Base-by-base conservation (phyloP, 1,140 invertebrate genomes). In the Gerris buenoi region DNA sequence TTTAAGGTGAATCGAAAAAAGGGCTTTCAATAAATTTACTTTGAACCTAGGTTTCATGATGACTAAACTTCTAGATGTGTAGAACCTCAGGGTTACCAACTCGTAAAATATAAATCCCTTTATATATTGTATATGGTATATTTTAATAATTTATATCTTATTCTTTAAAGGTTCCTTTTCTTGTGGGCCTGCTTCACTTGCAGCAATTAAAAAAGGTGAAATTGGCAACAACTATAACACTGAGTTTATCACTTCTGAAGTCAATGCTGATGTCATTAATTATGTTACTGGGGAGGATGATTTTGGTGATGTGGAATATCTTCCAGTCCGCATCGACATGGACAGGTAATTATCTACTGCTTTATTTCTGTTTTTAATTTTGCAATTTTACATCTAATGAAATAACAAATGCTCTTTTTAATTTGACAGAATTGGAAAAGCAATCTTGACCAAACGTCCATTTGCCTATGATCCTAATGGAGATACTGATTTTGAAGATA, bases 221-320 rank as follows among this genome's bases (percentile, higher is more conserved):
- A 83, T 89, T 25, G 86, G 86, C 27, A 82, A 86, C 63, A 79
- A 82, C 66, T 91, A 87, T 72, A 89, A 91, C 73, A 84, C 83
- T 1, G 81, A 83, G 0, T 91, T 90, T 76, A 82, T 90, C 46
- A 87, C 88, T 74, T 83, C 86, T 57, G 86, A 89, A 77, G 84
- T 92, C 1, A 90, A 91, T 74, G 86, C 88, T 3, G 89, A 91
- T 72, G 76, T 86, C 25, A n/a, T n/a, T n/a, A n/a, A n/a, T n/a
- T n/a, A n/a, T n/a, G 86, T 84, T 76, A 81, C 82, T 72, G 71
- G 86, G 86, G 29, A 46, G 33, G 33, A 46, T 46, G 33, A 46
- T 5, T 46, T 5, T 5, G 33, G 33, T 46, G 33, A 46, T 46
- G 18, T 10, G 33, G 33, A 46, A 46, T 10, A 5, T 10, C 33